These are phyloP conservation scores for Meteorus colon DNA, from an alignment of 2,888 invertebrate species.

Conservation along the genomic window DNA sequence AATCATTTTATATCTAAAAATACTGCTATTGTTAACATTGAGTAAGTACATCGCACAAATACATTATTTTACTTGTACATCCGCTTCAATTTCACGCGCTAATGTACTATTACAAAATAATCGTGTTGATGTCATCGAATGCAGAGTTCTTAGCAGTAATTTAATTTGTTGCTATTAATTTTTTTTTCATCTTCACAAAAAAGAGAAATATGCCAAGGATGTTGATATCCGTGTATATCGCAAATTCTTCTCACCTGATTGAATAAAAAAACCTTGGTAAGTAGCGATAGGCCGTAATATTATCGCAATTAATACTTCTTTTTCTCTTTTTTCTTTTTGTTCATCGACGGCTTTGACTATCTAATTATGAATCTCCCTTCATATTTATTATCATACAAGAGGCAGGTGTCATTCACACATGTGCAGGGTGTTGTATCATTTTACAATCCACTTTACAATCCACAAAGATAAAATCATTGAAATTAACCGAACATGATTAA, in stretches of 20 bases:
- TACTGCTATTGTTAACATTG: constrained; percentile 23
- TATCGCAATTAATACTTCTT: not conserved
- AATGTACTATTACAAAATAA: not conserved
- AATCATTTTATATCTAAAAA: constrained; percentile 19
- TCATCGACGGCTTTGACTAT: not conserved
- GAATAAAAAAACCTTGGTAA: constrained; percentile 20
- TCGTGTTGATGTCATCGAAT: constrained; percentile 18
- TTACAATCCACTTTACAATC: not conserved
- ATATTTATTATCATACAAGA: not conserved
- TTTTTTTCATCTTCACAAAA: not conserved
- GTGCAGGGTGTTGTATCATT: not conserved
- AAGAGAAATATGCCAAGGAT: constrained; percentile 38
- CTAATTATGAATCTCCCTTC: not conserved
- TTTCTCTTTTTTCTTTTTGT: not conserved
- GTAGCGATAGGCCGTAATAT: not conserved
- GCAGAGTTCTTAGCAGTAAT: not conserved
- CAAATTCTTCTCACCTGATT: not conserved
- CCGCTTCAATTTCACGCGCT: not conserved
- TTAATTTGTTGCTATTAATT: not conserved
- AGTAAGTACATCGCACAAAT: constrained; percentile 30
- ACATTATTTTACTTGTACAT: constrained; percentile 17
- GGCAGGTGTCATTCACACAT: not conserved
- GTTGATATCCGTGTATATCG: constrained; percentile 7
- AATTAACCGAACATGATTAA: too few relatives aligned
- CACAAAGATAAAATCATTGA: too few relatives aligned